These are phyloP conservation scores for Hyles euphorbiae DNA, from an alignment of 1,140 invertebrate genomes.

Conservation along the genomic window DNA sequence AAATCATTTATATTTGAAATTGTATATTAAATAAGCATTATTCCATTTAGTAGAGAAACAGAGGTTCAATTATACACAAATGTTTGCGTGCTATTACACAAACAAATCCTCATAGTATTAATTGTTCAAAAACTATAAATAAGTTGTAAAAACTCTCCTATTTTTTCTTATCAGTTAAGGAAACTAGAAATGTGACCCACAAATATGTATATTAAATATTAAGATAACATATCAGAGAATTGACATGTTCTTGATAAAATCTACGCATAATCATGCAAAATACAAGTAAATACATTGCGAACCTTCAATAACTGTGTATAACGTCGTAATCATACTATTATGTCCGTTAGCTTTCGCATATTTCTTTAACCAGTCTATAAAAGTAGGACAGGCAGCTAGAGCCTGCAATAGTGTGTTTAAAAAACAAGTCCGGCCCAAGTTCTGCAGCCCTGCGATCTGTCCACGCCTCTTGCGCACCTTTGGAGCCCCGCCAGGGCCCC, in stretches of 20 bases:
- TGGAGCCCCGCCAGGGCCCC: conserved; percentile 81
- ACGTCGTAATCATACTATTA: conserved; percentile 79
- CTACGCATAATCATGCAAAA: too few species aligned
- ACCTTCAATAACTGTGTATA: conserved; percentile 81
- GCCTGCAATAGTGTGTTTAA: conserved; percentile 91
- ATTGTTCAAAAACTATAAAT: too few species aligned
- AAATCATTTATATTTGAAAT: too few species aligned
- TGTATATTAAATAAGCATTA: too few species aligned
- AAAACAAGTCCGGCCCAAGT: conserved; percentile 92
- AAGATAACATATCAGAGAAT: neutral
- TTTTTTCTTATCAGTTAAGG: too few species aligned
- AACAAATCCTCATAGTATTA: too few species aligned
- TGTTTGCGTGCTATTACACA: too few species aligned
- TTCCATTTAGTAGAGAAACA: too few species aligned
- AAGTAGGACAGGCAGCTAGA: conserved; percentile 86
- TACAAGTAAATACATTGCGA: neutral
- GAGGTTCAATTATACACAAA: too few species aligned
- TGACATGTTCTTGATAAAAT: too few species aligned
- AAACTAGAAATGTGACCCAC: neutral
- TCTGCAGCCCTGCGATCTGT: conserved; percentile 86
- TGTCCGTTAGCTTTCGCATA: conserved; percentile 76
- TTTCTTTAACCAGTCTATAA: conserved; percentile 87
- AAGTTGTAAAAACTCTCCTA: too few species aligned
- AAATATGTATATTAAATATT: neutral
- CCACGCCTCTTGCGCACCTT: conserved; percentile 78